Conservation (phyloP, 1,140 invertebrate species). For the Bombus breviceps region DNA sequence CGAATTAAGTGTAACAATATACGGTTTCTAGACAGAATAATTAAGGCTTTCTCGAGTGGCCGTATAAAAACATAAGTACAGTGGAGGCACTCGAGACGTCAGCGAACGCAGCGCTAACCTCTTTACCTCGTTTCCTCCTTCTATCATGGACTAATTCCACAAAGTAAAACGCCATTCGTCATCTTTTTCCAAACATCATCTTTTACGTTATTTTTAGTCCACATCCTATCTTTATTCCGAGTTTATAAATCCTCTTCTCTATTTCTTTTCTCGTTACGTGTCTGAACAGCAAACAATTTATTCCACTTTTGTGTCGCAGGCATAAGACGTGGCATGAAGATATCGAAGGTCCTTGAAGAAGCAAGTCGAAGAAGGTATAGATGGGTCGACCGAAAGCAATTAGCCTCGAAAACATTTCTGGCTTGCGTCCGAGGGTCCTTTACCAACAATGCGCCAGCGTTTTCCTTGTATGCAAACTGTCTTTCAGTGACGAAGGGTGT, state of each 20-base stretch:
- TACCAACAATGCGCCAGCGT: constrained; percentile 55
- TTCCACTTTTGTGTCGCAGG: neutral
- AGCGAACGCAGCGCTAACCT: constrained; percentile 24
- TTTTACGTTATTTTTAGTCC: neutral
- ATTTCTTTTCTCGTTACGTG: neutral
- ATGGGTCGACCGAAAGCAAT: constrained; percentile 52
- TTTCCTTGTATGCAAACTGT: constrained; percentile 65
- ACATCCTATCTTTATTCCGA: neutral
- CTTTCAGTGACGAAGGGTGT: constrained; percentile 47
- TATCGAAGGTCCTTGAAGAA: neutral
- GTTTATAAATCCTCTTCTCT: neutral
- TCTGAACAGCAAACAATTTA: neutral
- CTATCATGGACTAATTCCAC: neutral
- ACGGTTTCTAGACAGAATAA: constrained; percentile 10
- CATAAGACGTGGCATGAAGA: neutral
- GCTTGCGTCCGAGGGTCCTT: constrained; percentile 57
- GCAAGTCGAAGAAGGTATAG: neutral
- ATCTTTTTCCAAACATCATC: neutral
- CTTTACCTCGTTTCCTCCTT: constrained; percentile 37
- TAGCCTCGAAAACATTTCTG: constrained; percentile 58
- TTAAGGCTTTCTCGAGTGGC: constrained; percentile 13
- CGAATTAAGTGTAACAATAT: neutral
- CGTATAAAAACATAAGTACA: constrained; percentile 1
- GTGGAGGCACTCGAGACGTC: neutral
- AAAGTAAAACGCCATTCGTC: too few relatives aligned